Evolutionary conservation across 2,113 vertebrate species (phyloP), one percentile per base, ranked within the genome.

Genomic region (Kobus ellipsiprymnus): DNA sequence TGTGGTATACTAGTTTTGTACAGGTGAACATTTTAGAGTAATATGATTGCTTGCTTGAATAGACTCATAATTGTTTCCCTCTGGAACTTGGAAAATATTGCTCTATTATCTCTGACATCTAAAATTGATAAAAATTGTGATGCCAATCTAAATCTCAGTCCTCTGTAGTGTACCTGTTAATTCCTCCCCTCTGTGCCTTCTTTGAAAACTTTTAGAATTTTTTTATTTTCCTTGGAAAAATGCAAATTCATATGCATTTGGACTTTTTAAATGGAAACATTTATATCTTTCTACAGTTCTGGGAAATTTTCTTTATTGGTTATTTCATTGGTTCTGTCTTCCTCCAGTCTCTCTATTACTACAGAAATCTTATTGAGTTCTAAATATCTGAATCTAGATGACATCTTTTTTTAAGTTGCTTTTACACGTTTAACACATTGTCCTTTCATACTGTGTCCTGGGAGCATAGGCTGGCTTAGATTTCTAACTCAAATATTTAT

Each of bases 51-150:
- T 44, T 84, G 3, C 57, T 91, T 78, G n/a, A 16, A 87, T 83
- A 88, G 57, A 23, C 7, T 95, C 30, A 52, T 19, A 54, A 55
- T 55, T 23, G 33, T 44, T 94, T 80, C 46, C 27, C 52, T 12
- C 60, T 82, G 33, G 87, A 74, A 90, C 19, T 74, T 62, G 11
- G 80, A 93, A 95, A 23, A 89, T 44, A 77, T 77, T 27, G 5
- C 40, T 77, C 6, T 77, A 14, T 77, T 44, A 77, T 3, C 0
- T 94, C 27, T 92, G 44, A 48, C 40, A 89, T 89, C 54, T 77
- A 97, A 92, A 92, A 86, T n/a, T 50, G 48, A 40, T 52, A 62
- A 82, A 87, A 97, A 84, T 80, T 57, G 23, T 95, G n/a, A 86
- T 60, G 14, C 29, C 33, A 77, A 12, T 25, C 33, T 77, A 60